Percentiles rank a stretch among this genome's conserved stretches.
Conservation (phyloP, 2,888 invertebrate genomes). For the Agrotis puta region DNA sequence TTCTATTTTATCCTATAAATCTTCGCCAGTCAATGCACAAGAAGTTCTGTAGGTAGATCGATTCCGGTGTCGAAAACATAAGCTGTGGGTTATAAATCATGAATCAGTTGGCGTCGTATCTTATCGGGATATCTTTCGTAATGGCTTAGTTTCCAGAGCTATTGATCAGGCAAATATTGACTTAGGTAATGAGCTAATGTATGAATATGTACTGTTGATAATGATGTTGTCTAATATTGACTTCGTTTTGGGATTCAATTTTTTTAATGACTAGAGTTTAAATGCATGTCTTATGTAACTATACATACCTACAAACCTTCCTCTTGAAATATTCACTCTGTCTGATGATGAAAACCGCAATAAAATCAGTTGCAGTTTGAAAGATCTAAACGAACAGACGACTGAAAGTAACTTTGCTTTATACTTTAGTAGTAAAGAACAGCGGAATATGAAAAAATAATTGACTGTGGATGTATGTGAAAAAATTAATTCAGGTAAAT, state of each 20-base stretch:
- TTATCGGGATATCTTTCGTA: conserved; percentile 29
- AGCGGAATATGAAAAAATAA: too few relatives aligned
- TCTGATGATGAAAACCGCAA: too few relatives aligned
- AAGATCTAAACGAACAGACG: too few relatives aligned
- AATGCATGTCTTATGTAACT: too few relatives aligned
- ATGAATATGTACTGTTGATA: neutral
- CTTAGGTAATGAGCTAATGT: neutral
- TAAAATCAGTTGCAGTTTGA: too few relatives aligned
- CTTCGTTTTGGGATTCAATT: neutral
- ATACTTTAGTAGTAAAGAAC: too few relatives aligned
- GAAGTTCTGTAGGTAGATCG: conserved; percentile 47
- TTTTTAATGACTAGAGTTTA: too few relatives aligned
- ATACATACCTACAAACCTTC: too few relatives aligned
- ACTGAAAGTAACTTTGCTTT: too few relatives aligned
- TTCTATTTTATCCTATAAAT: conserved; percentile 39
- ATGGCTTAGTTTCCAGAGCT: conserved; percentile 10
- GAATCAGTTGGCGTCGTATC: conserved; percentile 29
- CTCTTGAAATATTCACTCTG: too few relatives aligned
- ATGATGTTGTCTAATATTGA: neutral
- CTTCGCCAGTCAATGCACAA: conserved; percentile 37
- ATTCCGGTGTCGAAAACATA: conserved; percentile 50
- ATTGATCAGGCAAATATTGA: conserved; percentile 3
- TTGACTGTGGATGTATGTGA: too few relatives aligned
- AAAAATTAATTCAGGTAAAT: too few relatives aligned
- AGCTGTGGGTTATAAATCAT: conserved; percentile 42